phyloP scores from a whole-genome alignment of 1,140 invertebrate genomes.

The Anagrus nilaparvatae region DNA sequence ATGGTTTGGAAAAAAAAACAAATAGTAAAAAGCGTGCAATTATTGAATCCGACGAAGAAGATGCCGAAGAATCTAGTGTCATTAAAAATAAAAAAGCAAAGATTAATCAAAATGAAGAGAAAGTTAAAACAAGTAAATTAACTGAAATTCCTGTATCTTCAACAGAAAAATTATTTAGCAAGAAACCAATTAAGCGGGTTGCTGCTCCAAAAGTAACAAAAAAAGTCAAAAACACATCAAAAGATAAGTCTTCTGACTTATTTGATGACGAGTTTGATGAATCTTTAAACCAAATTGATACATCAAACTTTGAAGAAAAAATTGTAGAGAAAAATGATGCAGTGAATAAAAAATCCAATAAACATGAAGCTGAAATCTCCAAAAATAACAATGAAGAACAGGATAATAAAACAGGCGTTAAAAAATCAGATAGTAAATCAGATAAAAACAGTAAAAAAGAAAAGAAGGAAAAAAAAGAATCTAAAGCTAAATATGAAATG shows the following conservation, averaged over 20 bases:
- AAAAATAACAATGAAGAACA: background rate
- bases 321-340: slow-evolving; percentile 16
- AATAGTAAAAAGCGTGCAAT: slow-evolving; percentile 20
- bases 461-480: background rate
- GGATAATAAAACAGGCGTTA: background rate
- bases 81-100: slow-evolving; percentile 15
- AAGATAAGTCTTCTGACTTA: slow-evolving; percentile 10
- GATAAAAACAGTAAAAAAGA: background rate
- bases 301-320: slow-evolving; percentile 20
- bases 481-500: background rate
- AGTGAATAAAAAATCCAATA: slow-evolving; percentile 13
- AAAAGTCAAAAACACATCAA: slow-evolving; percentile 13
- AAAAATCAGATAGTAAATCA: background rate
- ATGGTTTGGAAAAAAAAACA: background rate
- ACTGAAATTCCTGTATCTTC: slow-evolving; percentile 10
- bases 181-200: slow-evolving; percentile 31
- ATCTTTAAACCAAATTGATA: slow-evolving; percentile 52
- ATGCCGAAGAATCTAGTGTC: slow-evolving; percentile 8
- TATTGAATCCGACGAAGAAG: slow-evolving; percentile 30
- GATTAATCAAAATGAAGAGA: slow-evolving; percentile 20
- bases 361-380: slow-evolving; percentile 5
- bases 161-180: slow-evolving; percentile 34
- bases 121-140: slow-evolving; percentile 10
- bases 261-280: slow-evolving; percentile 57
- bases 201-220: slow-evolving; percentile 22